A percentile compares a stretch with the other conserved stretches of the same genome.
These are phyloP conservation scores for Pseudococcus jackbeardsleyi DNA, from an alignment of 2,888 invertebrate species.

Conservation along the genomic window DNA sequence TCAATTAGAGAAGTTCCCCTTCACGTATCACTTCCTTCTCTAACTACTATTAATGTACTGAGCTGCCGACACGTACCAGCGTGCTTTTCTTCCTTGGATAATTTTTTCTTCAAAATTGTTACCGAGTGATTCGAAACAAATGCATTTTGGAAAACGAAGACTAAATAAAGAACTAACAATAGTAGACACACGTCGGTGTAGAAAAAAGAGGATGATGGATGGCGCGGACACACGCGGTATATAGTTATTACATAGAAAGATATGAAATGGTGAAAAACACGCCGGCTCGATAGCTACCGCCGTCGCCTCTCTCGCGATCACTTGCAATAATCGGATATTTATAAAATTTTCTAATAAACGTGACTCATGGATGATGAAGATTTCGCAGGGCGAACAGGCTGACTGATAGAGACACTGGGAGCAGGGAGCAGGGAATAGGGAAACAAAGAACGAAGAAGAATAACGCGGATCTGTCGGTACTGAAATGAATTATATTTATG, in stretches of 20 bases:
- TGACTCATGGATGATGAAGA: conserved; percentile 9
- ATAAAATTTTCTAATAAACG: conserved; percentile 50
- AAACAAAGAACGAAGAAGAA: neutral
- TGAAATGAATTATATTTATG: conserved; percentile 8
- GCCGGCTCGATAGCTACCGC: neutral
- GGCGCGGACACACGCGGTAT: neutral
- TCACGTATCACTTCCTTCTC: too few species aligned
- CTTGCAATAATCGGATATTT: conserved; percentile 28
- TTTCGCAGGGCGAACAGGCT: neutral
- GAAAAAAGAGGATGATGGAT: neutral
- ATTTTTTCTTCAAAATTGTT: too few species aligned
- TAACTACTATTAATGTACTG: too few species aligned
- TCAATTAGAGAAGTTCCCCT: too few species aligned
- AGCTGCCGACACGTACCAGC: too few species aligned
- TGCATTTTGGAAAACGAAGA: neutral
- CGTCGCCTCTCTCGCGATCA: neutral
- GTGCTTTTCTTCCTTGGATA: too few species aligned
- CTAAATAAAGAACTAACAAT: neutral
- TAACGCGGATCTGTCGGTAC: conserved; percentile 2
- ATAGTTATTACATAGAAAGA: neutral
- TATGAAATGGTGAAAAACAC: neutral
- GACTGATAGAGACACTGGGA: neutral
- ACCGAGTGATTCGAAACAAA: neutral
- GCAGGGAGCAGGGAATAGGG: neutral
- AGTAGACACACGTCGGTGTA: neutral